These are phyloP conservation scores for Galendromus occidentalis DNA, from an alignment of 1,140 invertebrate genomes.

Conservation along the genomic window DNA sequence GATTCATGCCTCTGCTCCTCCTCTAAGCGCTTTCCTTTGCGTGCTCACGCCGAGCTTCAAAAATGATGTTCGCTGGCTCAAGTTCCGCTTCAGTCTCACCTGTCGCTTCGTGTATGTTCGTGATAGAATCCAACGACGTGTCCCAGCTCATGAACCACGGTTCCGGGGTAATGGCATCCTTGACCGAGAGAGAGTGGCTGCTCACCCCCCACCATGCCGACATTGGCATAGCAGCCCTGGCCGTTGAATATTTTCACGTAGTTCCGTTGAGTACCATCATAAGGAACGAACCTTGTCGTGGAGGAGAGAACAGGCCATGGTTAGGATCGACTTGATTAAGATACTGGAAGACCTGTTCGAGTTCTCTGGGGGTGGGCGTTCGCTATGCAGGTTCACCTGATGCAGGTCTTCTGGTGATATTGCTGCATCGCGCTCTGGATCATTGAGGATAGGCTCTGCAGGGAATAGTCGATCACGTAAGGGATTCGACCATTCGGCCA, in stretches of 20 bases:
- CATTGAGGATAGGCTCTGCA: slow-evolving; percentile 12
- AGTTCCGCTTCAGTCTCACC: slow-evolving; percentile 10
- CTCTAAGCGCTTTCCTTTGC: too few relatives aligned
- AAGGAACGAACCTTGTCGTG: background rate
- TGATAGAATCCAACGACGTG: slow-evolving; percentile 29
- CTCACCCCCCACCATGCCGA: slow-evolving; percentile 18
- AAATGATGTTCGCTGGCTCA: too few relatives aligned
- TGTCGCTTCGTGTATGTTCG: slow-evolving; percentile 27
- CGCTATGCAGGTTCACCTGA: slow-evolving; percentile 26
- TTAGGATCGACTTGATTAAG: background rate
- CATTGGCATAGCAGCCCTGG: slow-evolving; percentile 18
- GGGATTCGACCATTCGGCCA: slow-evolving; percentile 19
- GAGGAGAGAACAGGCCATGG: background rate
- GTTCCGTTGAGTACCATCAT: background rate
- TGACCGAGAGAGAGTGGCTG: slow-evolving; percentile 18
- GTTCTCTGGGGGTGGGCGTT: background rate
- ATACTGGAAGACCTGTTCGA: background rate
- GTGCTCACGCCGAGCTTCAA: too few relatives aligned
- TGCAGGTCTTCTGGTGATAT: slow-evolving; percentile 37
- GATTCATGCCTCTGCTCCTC: too few relatives aligned
- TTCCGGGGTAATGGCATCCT: slow-evolving; percentile 19
- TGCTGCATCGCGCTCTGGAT: slow-evolving; percentile 30
- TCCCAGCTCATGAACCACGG: slow-evolving; percentile 28
- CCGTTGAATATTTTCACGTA: slow-evolving; percentile 6
- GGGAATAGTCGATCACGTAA: slow-evolving; percentile 16